phyloP scores from a whole-genome alignment of 2,888 invertebrate genomes.

The Drosophila melanosoma region DNA sequence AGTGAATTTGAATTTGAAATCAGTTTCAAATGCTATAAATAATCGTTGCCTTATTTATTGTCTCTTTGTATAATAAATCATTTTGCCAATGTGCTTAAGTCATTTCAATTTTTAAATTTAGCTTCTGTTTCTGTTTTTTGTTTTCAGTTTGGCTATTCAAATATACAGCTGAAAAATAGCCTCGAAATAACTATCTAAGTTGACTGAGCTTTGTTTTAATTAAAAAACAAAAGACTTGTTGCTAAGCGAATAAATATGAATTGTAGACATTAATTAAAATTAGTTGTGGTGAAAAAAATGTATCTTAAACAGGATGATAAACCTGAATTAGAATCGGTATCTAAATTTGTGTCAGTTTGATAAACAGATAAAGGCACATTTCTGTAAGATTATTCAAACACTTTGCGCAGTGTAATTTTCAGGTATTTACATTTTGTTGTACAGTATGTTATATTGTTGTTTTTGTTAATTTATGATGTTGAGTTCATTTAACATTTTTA shows the following conservation, averaged over 20 bases:
- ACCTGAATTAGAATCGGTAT: neutral
- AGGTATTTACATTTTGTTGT: neutral
- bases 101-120: neutral
- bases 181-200: neutral
- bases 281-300: neutral
- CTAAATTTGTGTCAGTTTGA: neutral
- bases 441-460: neutral
- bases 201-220: neutral
- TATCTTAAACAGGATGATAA: neutral
- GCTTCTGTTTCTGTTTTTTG: conserved; percentile 16
- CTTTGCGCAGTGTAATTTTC: neutral
- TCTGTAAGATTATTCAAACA: neutral
- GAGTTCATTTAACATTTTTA: neutral
- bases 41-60: neutral
- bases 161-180: neutral
- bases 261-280: neutral
- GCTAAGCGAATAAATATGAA: neutral
- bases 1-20: conserved; percentile 24
- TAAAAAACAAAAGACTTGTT: neutral
- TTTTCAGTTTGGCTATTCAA: neutral
- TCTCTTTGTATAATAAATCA: neutral
- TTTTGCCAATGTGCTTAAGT: neutral
- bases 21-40: conserved; percentile 8
- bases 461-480: neutral
- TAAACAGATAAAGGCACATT: neutral